Conservation (phyloP, 2,113 vertebrate species). For the Sphaerodactylus townsendi region DNA sequence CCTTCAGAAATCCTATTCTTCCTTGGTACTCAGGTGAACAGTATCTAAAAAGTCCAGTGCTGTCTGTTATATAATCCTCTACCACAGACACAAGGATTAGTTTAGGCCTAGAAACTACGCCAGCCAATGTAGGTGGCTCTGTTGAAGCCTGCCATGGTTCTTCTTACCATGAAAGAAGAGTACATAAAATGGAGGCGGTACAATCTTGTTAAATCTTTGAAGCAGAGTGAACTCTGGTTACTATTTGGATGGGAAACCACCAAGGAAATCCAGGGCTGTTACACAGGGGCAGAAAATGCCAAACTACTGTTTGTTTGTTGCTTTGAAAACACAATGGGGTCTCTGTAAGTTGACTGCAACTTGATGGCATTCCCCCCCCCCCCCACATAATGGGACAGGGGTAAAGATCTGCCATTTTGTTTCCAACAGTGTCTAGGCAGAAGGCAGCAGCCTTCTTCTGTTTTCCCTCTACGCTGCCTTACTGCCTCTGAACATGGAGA, state of each 20-base stretch:
- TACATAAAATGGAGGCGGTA: not conserved
- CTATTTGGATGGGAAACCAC: too few relatives aligned
- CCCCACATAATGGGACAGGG: too few relatives aligned
- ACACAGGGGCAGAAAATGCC: too few relatives aligned
- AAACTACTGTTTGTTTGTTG: too few relatives aligned
- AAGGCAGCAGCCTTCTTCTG: not conserved
- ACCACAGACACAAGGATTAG: not conserved
- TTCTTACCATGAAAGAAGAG: too few relatives aligned
- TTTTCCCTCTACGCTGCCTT: too few relatives aligned
- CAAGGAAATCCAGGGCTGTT: too few relatives aligned
- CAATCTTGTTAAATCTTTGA: too few relatives aligned
- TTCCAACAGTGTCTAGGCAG: not conserved
- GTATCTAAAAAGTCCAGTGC: not conserved
- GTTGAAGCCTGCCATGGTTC: not conserved
- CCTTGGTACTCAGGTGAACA: not conserved
- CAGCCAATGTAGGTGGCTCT: not conserved
- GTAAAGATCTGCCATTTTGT: not conserved
- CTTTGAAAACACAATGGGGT: too few relatives aligned
- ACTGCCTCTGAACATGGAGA: not conserved
- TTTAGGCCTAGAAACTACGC: not conserved
- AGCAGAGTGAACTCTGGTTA: too few relatives aligned
- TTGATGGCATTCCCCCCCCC: not conserved
- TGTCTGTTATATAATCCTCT: not conserved
- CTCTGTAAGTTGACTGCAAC: not conserved
- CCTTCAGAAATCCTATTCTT: not conserved